These are phyloP conservation scores for Leucozona laternaria DNA, from an alignment of 2,888 invertebrate species.

Conservation along the genomic window DNA sequence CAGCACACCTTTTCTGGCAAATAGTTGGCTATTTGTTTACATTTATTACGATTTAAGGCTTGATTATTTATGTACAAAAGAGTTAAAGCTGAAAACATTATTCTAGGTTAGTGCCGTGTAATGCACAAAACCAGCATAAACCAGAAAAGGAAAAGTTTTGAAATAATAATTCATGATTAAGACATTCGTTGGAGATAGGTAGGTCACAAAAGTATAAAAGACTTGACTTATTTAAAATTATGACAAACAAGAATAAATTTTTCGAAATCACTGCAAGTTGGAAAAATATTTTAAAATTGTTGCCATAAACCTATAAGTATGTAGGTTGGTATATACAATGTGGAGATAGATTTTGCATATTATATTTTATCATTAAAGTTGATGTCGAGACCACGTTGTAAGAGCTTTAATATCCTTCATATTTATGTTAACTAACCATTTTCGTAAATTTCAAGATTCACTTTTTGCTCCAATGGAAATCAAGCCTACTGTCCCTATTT, in stretches of 20 bases:
- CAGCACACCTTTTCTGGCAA: constrained; percentile 41
- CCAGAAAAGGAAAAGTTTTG: neutral
- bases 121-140: neutral
- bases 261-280: too few species aligned
- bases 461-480: neutral
- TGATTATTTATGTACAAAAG: constrained; percentile 46
- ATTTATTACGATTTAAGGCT: constrained; percentile 48
- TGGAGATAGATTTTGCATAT: neutral
- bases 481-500: neutral
- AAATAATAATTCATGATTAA: constrained; percentile 22
- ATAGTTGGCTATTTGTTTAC: constrained; percentile 56
- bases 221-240: constrained; percentile 9
- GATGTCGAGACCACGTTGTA: neutral
- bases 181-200: neutral
- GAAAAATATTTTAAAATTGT: neutral
- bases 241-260: constrained; percentile 2
- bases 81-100: constrained; percentile 26
- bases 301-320: too few species aligned
- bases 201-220: neutral
- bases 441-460: neutral
- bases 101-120: constrained; percentile 27
- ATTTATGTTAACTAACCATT: neutral
- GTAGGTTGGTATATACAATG: neutral
- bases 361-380: neutral
- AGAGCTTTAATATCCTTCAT: neutral